These are phyloP conservation scores for Elephas maximus DNA, from an alignment of 2,113 vertebrate species.

Conservation along the genomic window DNA sequence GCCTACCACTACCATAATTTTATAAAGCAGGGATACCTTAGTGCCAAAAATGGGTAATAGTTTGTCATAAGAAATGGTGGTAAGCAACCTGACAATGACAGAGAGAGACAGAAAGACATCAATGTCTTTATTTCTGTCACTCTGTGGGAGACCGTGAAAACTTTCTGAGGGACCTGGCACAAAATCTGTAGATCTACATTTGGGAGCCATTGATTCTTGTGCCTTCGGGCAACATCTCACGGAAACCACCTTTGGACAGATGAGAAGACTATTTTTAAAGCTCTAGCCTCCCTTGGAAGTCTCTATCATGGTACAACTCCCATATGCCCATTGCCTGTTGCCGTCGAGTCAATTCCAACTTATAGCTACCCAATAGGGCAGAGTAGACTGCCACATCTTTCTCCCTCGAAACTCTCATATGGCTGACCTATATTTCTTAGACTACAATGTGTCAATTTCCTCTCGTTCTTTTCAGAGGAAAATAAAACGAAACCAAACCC, in stretches of 20 bases:
- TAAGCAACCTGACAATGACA: neutral
- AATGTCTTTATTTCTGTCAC: no score
- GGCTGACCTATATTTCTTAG: neutral
- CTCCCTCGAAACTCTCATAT: neutral
- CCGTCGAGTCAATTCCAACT: neutral
- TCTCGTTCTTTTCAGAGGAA: slow-evolving; percentile 49
- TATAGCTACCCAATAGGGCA: neutral
- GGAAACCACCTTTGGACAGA: slow-evolving; percentile 32
- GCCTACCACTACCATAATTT: slow-evolving; percentile 27
- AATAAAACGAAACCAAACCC: neutral
- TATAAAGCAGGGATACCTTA: neutral
- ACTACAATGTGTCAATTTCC: neutral
- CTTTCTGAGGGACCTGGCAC: neutral
- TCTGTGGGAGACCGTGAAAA: slow-evolving; percentile 40
- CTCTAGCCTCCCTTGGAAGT: slow-evolving; percentile 53
- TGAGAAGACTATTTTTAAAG: slow-evolving; percentile 64
- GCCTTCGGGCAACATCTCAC: slow-evolving; percentile 38
- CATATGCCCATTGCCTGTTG: neutral
- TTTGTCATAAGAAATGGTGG: slow-evolving; percentile 34
- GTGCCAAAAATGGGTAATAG: slow-evolving; percentile 19
- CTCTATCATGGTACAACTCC: slow-evolving; percentile 3
- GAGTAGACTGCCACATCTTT: neutral
- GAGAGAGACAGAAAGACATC: neutral
- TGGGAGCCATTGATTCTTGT: slow-evolving; percentile 16
- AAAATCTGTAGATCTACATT: neutral